Conservation (phyloP, 2,113 vertebrate species). For the Austrofundulus limnaeus region DNA sequence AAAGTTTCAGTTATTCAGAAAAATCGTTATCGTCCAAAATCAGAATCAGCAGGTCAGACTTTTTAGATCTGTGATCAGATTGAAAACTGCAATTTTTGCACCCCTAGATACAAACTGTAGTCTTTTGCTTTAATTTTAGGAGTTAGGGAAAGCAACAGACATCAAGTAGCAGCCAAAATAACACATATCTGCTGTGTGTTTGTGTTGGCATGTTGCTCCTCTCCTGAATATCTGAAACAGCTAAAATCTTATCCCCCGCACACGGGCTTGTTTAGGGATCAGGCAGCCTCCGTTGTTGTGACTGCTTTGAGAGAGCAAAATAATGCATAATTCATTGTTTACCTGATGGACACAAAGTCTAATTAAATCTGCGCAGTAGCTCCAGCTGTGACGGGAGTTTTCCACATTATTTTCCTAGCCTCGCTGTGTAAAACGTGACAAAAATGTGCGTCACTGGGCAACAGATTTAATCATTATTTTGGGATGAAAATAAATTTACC, state of each 20-base stretch:
- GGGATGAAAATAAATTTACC: too few relatives aligned
- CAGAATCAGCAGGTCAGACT: too few relatives aligned
- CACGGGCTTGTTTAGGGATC: constrained; percentile 14
- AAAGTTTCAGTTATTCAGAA: too few relatives aligned
- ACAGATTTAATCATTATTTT: too few relatives aligned
- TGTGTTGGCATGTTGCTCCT: not conserved
- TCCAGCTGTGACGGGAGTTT: constrained; percentile 32
- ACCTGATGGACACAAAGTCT: constrained; percentile 59
- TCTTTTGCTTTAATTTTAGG: not conserved
- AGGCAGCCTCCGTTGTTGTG: constrained; percentile 23
- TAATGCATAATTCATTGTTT: constrained; percentile 69
- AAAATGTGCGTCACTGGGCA: not conserved
- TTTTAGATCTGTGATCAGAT: too few relatives aligned
- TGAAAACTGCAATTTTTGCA: too few relatives aligned
- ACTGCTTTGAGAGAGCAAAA: constrained; percentile 25
- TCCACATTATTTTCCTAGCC: not conserved
- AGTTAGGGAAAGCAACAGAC: too few relatives aligned
- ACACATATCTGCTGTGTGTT: not conserved
- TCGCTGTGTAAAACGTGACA: constrained; percentile 24
- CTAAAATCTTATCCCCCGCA: constrained; percentile 8
- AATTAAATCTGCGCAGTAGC: constrained; percentile 51
- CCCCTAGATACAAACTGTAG: too few relatives aligned
- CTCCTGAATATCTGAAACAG: constrained; percentile 9
- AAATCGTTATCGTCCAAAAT: too few relatives aligned
- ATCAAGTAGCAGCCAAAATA: not conserved